Evolutionary conservation across 2,113 vertebrate genomes (phyloP), one percentile per base, ranked within the genome.

Genomic region (Psilopogon haemacephalus): DNA sequence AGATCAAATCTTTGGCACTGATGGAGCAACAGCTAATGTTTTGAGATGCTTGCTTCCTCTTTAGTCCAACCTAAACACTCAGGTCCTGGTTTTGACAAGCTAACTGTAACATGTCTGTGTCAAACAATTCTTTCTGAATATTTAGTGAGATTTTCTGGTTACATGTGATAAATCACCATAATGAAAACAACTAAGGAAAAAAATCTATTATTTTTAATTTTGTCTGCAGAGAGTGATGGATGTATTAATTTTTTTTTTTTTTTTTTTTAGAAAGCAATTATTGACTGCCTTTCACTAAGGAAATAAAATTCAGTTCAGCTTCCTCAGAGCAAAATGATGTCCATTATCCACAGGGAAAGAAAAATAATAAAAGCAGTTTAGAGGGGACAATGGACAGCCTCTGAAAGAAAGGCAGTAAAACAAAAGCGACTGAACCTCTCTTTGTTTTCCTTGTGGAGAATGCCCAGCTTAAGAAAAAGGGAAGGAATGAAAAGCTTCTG

Each of bases 391-490:
- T 76, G 78, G 63, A 44, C 7, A 82, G 33, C 44, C 16, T 63
- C 12, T 80, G 64, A 92, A 76, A 85, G 63, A 72, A 75, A 56
- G 40, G 56, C 89, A 12, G 24, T 24, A 69, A 93, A 93, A 89
- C 21, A 90, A 90, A 84, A 46, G 50, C 79, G 40, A n/a, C 24
- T 56, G 74, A 92, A 74, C 18, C 4, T 60, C 48, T 70, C 78
- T 92, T 88, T 93, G 83, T 95, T 92, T 84, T 71, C 62, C 44
- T 71, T 84, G n/a, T 58, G 40, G 54, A 84, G 24, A 86, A 71
- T 65, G 48, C 56, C 69, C 81, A 56, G 48, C 32, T 80, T 76
- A 68, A 90, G n/a, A 74, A 88, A 90, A 86, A 26, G 8, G 30
- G 76, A 76, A 94, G 90, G 50, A 89, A 83, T 74, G 21, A 81